Evolutionary conservation across 2,888 invertebrate genomes (phyloP).

Genomic region (Cistogaster globosa): DNA sequence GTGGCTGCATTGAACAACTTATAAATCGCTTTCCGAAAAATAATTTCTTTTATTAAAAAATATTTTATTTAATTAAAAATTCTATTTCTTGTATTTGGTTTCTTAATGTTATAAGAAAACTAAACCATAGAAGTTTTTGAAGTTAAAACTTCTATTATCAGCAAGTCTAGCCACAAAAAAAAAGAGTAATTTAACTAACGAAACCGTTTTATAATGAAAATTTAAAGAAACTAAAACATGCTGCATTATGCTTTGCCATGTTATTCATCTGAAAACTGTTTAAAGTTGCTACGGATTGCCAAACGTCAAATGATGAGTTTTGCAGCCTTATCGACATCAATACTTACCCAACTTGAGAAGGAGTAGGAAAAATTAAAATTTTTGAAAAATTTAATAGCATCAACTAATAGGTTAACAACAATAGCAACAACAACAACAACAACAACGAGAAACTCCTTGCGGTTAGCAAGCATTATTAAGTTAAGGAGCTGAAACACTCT

Average conservation of each 20-base stretch:
- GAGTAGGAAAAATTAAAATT: constrained; percentile 6
- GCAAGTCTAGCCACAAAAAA: neutral
- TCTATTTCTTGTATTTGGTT: neutral
- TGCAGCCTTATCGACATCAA: constrained; percentile 12
- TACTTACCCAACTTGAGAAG: constrained; percentile 4
- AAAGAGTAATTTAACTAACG: neutral
- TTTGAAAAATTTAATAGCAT: constrained; percentile 28
- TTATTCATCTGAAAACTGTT: constrained; percentile 10
- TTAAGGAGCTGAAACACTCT: constrained; percentile 30
- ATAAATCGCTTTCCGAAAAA: too few relatives aligned
- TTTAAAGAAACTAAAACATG: constrained; percentile 27
- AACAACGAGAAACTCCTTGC: constrained; percentile 16
- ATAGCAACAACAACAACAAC: too few relatives aligned
- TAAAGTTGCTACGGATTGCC: constrained; percentile 15
- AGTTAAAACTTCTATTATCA: neutral
- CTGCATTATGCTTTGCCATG: constrained; percentile 40
- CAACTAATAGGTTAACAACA: constrained; percentile 34
- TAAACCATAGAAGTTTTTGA: constrained; percentile 6
- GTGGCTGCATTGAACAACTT: too few relatives aligned
- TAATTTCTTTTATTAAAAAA: neutral
- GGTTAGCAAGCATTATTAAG: constrained; percentile 46
- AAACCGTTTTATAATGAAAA: constrained; percentile 12
- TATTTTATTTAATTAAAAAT: constrained; percentile 8
- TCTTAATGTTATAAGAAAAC: constrained; percentile 3
- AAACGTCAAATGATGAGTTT: constrained; percentile 8